Evolutionary conservation across 2,797 vertebrate species (phyloP).

Genomic region (Triplophysa yarkandensis): DNA sequence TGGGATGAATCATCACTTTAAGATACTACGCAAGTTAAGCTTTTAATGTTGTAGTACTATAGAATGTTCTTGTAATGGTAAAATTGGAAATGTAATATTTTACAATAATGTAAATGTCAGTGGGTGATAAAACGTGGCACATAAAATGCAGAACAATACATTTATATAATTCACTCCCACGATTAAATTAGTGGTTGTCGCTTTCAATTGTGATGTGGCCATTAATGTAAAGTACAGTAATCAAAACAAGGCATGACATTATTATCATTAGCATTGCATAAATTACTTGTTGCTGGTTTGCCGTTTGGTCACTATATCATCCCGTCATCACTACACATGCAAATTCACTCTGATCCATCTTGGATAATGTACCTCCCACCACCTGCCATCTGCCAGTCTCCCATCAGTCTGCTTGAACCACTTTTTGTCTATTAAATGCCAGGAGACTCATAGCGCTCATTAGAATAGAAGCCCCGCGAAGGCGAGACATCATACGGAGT

Average conservation of each 20-base stretch:
- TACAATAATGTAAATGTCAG: too few relatives aligned
- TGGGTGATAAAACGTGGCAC: too few relatives aligned
- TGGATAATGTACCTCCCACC: constrained; percentile 51
- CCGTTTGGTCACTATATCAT: constrained; percentile 19
- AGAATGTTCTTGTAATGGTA: too few relatives aligned
- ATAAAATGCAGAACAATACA: background rate
- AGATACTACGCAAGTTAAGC: too few relatives aligned
- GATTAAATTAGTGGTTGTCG: background rate
- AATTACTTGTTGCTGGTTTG: constrained; percentile 37
- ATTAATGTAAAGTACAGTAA: background rate
- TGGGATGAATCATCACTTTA: too few relatives aligned
- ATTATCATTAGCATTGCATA: background rate
- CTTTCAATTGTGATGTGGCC: background rate
- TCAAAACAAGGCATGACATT: background rate
- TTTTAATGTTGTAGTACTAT: too few relatives aligned
- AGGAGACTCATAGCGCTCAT: constrained; percentile 27
- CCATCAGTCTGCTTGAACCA: constrained; percentile 40
- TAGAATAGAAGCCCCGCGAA: constrained; percentile 36
- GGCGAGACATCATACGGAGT: constrained; percentile 28
- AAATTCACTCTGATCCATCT: constrained; percentile 41
- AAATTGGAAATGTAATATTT: too few relatives aligned
- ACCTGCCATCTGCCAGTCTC: constrained; percentile 54
- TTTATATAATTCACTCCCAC: background rate
- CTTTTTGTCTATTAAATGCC: constrained; percentile 46
- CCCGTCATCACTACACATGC: constrained; percentile 20